Base-by-base conservation (phyloP, 1,140 invertebrate genomes). In the Drosophila tsacasi region DNA sequence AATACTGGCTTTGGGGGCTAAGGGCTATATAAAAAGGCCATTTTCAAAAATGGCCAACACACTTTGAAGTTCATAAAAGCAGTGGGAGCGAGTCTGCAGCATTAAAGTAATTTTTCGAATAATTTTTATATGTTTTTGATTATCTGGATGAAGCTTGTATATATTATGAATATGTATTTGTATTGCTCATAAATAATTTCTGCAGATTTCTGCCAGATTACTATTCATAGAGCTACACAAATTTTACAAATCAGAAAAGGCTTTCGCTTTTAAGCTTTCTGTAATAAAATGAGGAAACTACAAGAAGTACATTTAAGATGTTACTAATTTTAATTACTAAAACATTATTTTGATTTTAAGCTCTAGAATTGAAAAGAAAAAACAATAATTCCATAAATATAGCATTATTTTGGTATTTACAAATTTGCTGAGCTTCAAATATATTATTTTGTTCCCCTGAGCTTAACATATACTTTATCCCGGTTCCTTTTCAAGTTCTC, bases 1-100 rank as follows among this genome's bases (percentile, higher is more conserved):
- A 40, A 27, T 12, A 52, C n/a, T 6, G 37, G 21, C 15, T 21
- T 13, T 40, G 21, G 37, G 35, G 21, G 17, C 23, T 6, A 17
- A 12, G 55, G 25, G n/a, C n/a, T 15, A 35, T 57, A 47, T 27
- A 27, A 74, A 37, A 61, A 49, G 54, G 35, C 35, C 54, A 57
- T 57, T 57, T 57, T 57, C 12, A 23, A 39, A 57, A 57, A 57
- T 57, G 54, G 54, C 54, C 54, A 57, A 25, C 8, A 57, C 54
- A n/a, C 54, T 39, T 57, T 57, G 54, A 39, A 57, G 54, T 57
- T 39, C 2, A n/a, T 39, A 17, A 39, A 3, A 25, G 21, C 17
- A 3, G 3, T 25, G 15, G 6, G 15, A n/a, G 1, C 8, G 17
- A 17, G 5, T 17, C 1, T n/a, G 5, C 3, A 23, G 32, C 8